phyloP scores from a whole-genome alignment of 2,113 vertebrate species.

The Rhabdomys dilectus region DNA sequence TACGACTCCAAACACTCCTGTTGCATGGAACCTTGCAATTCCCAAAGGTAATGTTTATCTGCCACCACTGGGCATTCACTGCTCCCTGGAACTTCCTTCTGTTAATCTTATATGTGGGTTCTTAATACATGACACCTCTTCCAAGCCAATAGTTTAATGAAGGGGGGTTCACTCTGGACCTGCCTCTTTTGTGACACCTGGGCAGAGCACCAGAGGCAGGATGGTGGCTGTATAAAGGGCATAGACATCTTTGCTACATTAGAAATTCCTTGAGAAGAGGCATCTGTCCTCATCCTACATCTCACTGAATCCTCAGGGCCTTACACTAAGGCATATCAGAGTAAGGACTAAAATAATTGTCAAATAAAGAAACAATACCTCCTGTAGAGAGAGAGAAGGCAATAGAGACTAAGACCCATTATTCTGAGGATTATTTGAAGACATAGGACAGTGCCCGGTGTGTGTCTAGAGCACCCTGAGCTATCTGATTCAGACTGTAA shows the following conservation, averaged over 20 bases:
- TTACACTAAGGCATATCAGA: neutral
- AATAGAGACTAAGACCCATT: neutral
- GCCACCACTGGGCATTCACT: no score
- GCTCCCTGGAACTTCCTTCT: neutral
- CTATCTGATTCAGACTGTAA: neutral
- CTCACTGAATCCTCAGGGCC: neutral
- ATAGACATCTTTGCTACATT: neutral
- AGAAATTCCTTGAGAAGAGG: neutral
- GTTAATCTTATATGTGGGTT: neutral
- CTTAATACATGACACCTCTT: neutral
- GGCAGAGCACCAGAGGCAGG: neutral
- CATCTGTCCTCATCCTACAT: neutral
- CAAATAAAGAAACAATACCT: neutral
- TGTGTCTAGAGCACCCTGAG: neutral
- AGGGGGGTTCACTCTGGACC: neutral
- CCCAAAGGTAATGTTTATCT: neutral
- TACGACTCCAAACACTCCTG: neutral
- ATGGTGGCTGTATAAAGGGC: neutral
- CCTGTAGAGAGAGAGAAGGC: neutral
- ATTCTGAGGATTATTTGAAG: neutral
- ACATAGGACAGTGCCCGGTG: neutral
- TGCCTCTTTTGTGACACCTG: fast-evolving
- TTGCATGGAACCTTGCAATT: neutral
- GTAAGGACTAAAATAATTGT: neutral
- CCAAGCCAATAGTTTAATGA: neutral